Percentiles rank a stretch among this genome's conserved stretches.
These are phyloP conservation scores for Andrena hattorfiana DNA, from an alignment of 2,888 invertebrate genomes.

Conservation along the genomic window DNA sequence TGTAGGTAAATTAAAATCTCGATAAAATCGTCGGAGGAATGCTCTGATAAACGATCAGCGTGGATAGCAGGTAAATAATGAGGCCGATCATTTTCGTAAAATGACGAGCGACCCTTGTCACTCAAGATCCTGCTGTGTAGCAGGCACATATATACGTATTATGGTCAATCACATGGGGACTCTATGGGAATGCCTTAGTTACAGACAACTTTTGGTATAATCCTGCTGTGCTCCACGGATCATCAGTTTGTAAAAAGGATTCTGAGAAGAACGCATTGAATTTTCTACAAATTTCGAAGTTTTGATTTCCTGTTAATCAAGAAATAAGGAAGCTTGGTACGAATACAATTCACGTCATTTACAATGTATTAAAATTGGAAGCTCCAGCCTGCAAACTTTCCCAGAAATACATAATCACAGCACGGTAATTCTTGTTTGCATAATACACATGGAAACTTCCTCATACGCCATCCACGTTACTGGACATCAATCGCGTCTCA, in stretches of 20 bases:
- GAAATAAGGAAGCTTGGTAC: neutral
- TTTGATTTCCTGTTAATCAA: neutral
- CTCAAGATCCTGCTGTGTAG: constrained; percentile 40
- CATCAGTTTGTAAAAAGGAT: neutral
- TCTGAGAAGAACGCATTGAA: neutral
- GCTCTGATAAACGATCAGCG: constrained; percentile 22
- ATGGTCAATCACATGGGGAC: constrained; percentile 10
- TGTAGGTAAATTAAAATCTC: constrained; percentile 6
- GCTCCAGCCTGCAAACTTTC: neutral
- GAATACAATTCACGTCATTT: neutral
- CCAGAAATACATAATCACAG: neutral
- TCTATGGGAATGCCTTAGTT: constrained; percentile 15
- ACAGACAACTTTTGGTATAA: constrained; percentile 19
- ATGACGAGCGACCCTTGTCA: constrained; percentile 58
- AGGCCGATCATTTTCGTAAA: constrained; percentile 50
- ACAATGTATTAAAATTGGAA: neutral
- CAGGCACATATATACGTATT: constrained; percentile 30
- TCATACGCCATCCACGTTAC: neutral
- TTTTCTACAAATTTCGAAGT: neutral
- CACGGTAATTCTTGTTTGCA: constrained; percentile 3
- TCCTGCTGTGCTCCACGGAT: neutral
- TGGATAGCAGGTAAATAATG: constrained; percentile 45
- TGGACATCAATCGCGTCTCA: neutral
- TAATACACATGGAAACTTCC: constrained; percentile 6
- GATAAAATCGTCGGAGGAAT: constrained; percentile 25